A percentile compares a stretch with the other conserved stretches of the same genome.
phyloP scores from a whole-genome alignment of 2,113 vertebrate genomes.

The Crotalus tigris region DNA sequence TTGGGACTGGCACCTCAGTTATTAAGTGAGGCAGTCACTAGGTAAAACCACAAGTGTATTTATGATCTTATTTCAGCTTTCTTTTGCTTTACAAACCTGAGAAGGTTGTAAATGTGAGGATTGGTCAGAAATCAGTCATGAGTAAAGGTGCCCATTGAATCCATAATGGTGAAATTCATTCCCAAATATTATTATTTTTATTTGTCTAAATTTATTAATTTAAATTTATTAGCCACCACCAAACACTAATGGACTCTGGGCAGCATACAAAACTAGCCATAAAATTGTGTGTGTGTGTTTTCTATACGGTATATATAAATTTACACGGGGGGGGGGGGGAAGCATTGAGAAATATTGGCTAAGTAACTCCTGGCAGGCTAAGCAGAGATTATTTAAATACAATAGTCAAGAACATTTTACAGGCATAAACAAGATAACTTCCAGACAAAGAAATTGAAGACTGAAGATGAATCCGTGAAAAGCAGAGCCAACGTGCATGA shows the following conservation, averaged over 20 bases:
- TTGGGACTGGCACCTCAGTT: not conserved
- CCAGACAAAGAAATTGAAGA: not conserved
- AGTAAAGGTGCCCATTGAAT: not conserved
- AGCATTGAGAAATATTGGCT: not conserved
- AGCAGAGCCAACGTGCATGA: not conserved
- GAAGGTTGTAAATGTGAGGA: not conserved
- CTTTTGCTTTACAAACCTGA: not conserved
- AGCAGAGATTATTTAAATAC: not conserved
- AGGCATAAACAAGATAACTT: not conserved
- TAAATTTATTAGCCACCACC: not conserved
- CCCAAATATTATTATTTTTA: not conserved
- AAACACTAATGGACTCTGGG: not conserved
- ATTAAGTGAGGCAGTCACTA: not conserved
- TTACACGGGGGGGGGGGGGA: not conserved
- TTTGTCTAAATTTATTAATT: not conserved
- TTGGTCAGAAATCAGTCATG: not conserved
- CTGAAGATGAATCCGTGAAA: not conserved
- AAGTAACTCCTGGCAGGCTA: not conserved
- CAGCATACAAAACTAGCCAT: not conserved
- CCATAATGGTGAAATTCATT: not conserved
- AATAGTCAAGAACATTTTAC: not conserved
- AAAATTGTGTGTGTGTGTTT: not conserved
- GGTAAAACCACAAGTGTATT: not conserved
- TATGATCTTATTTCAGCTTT: not conserved
- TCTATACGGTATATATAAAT: not conserved